A percentile compares a stretch with the other conserved stretches of the same genome.
phyloP scores from a whole-genome alignment of 2,113 vertebrate genomes.

The Clinocottus analis region DNA sequence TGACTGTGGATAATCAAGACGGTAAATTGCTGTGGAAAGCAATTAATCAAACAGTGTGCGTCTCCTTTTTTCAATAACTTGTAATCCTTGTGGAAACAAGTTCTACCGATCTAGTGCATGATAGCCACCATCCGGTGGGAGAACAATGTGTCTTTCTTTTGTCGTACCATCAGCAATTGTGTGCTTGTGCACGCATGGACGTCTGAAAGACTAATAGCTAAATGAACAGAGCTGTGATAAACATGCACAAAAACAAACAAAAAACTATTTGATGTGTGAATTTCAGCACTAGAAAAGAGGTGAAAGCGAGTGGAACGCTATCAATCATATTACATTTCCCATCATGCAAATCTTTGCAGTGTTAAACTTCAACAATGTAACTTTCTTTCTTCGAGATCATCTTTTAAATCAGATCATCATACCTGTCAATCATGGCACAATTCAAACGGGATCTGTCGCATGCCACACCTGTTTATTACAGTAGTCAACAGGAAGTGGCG shows the following conservation, averaged over 20 bases:
- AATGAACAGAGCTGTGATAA: background rate
- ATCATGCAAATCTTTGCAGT: background rate
- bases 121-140: background rate
- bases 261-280: background rate
- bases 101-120: background rate
- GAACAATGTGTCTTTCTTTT: background rate
- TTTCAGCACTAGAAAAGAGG: background rate
- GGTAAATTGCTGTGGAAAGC: constrained; percentile 35
- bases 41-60: constrained; percentile 39
- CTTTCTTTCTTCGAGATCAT: background rate
- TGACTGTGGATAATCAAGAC: constrained; percentile 60
- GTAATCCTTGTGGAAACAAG: constrained; percentile 12
- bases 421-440: background rate
- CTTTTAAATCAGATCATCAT: background rate
- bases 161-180: background rate
- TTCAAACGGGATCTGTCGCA: background rate
- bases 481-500: background rate
- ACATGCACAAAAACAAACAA: background rate
- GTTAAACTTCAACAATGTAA: background rate
- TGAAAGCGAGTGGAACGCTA: background rate
- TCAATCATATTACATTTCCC: constrained; percentile 5
- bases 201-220: background rate
- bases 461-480: background rate
- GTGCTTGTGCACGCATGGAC: background rate
- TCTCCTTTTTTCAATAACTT: constrained; percentile 22